Conservation (phyloP, 1,140 invertebrate species). For the Heterodera carotae region DNA sequence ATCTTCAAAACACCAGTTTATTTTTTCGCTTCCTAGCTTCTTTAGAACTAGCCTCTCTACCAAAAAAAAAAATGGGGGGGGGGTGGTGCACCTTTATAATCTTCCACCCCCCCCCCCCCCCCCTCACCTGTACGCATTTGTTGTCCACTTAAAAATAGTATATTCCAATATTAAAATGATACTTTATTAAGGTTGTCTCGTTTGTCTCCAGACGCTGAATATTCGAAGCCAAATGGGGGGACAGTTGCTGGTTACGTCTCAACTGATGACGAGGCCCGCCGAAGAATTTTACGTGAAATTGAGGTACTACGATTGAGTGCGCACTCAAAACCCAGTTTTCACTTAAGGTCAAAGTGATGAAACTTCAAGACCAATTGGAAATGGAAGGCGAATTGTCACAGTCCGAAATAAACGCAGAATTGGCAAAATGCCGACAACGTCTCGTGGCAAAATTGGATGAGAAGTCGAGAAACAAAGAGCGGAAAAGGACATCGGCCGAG, state of each 20-base stretch:
- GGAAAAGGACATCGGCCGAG: slow-evolving; percentile 10
- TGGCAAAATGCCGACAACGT: slow-evolving; percentile 45
- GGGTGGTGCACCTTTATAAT: too few relatives aligned
- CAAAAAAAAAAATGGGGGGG: too few relatives aligned
- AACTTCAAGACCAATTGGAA: slow-evolving; percentile 62
- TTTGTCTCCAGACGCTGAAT: background rate
- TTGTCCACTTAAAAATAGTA: too few relatives aligned
- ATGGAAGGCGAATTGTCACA: slow-evolving; percentile 25
- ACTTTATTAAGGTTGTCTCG: background rate
- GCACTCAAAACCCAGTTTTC: background rate
- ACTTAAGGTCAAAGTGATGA: slow-evolving; percentile 58
- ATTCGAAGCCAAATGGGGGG: background rate
- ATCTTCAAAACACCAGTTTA: too few relatives aligned
- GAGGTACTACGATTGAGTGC: slow-evolving; percentile 53
- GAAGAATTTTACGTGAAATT: slow-evolving; percentile 58
- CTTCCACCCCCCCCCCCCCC: too few relatives aligned
- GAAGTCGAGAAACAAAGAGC: slow-evolving; percentile 38
- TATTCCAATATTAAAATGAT: too few relatives aligned
- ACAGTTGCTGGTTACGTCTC: background rate
- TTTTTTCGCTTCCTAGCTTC: too few relatives aligned
- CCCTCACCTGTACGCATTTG: too few relatives aligned
- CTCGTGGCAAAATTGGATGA: slow-evolving; percentile 53
- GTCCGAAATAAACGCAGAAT: slow-evolving; percentile 47
- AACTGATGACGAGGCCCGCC: slow-evolving; percentile 51
- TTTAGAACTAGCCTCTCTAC: too few relatives aligned